Evolutionary conservation across 2,113 vertebrate species (phyloP).

Genomic region (Antennarius striatus): DNA sequence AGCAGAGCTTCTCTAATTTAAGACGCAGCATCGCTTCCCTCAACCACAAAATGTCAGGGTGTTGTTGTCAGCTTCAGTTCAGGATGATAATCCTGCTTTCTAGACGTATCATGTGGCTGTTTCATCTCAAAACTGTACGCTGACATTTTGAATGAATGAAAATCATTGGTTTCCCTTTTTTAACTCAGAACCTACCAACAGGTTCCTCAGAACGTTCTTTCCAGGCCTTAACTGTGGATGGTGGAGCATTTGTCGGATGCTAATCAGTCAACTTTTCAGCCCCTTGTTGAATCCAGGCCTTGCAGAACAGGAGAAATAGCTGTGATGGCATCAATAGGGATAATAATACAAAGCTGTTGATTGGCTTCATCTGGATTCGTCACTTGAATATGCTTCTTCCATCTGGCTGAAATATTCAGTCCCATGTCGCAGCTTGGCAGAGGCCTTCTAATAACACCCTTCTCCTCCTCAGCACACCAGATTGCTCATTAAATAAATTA

Average conservation of each 20-base stretch:
- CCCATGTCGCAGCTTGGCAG: constrained; percentile 39
- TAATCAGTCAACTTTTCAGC: constrained; percentile 5
- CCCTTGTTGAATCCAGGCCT: not conserved
- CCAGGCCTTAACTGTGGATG: not conserved
- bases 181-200: not conserved
- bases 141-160: not conserved
- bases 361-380: constrained; percentile 37
- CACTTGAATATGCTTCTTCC: constrained; percentile 44
- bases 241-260: not conserved
- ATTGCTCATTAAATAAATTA: constrained; percentile 71
- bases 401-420: constrained; percentile 53
- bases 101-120: not conserved
- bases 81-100: not conserved
- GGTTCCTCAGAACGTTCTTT: not conserved
- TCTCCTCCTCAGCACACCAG: constrained; percentile 40
- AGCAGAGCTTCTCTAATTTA: not conserved
- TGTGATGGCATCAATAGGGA: not conserved
- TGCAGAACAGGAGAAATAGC: not conserved
- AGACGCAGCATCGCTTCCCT: not conserved
- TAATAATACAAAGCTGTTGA: constrained; percentile 24
- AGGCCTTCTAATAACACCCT: constrained; percentile 40
- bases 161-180: not conserved
- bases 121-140: no score
- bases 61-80: not conserved
- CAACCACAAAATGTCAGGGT: not conserved